Base-by-base conservation (phyloP, 2,888 invertebrate genomes). In the Fragum whitleyi region DNA sequence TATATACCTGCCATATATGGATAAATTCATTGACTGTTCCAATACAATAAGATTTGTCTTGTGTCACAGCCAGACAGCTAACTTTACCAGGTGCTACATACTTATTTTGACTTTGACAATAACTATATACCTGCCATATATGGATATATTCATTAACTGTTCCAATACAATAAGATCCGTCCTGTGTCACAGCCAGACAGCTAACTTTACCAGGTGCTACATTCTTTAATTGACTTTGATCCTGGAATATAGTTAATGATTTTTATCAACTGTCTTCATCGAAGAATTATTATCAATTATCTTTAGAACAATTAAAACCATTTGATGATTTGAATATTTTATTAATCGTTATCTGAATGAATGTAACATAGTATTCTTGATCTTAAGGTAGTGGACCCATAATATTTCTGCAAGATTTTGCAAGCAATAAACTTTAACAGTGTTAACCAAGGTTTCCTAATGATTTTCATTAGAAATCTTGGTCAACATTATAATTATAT, bases 91-190 rank as follows among this genome's bases (percentile, higher is more conserved):
- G 97, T 72, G 97, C 95, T 6, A 97, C 96, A 85, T 97, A 96
- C 70, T 90, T 90, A 77, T 85, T 83, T n/a, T n/a, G n/a, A n/a
- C n/a, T n/a, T n/a, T n/a, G n/a, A n/a, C n/a, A n/a, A n/a, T n/a
- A n/a, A n/a, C n/a, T n/a, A n/a, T n/a, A n/a, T 87, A 94, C 94
- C 94, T 97, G 97, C 97, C 98, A 98, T n/a, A 98, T 90, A 90
- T 97, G 97, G 26, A 98, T 95, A 89, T 96, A 97, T 90, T 97
- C 97, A 62, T 96, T 96, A 9, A 98, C 96, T 0, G 96, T 97
- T 11, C 96, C 97, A 0, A 96, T 95, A 82, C 97, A 95, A 91
- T 96, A 98, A 0, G 94, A 94, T 0, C 96, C 96, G 92, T 96
- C 96, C 0, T 96, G 96, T 1, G 96, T 96, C 0, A 96, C 95